Percentiles rank a stretch among this genome's conserved stretches.
These are phyloP conservation scores for Protonibea diacanthus DNA, from an alignment of 2,797 vertebrate species.

Conservation along the genomic window DNA sequence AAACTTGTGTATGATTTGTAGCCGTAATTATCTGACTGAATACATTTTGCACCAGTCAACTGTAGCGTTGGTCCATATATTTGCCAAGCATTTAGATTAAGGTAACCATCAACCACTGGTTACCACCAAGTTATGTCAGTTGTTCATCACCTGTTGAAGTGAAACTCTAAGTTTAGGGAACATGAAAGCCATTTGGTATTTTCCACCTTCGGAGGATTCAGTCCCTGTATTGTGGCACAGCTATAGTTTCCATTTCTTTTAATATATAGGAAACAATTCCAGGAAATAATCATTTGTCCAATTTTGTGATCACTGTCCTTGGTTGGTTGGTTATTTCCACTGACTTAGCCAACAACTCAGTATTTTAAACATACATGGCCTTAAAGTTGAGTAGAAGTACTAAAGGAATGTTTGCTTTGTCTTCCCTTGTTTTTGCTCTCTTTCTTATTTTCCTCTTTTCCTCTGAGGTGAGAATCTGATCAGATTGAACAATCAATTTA, in stretches of 20 bases:
- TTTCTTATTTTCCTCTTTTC: constrained; percentile 26
- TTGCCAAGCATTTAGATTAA: not conserved
- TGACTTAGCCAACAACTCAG: not conserved
- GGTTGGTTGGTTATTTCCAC: not conserved
- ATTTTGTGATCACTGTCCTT: constrained; percentile 5
- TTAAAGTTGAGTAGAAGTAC: constrained; percentile 16
- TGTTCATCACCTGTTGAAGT: not conserved
- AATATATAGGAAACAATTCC: not conserved
- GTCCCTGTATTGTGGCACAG: constrained; percentile 3
- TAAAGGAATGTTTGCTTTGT: constrained; percentile 17
- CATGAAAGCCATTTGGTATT: not conserved
- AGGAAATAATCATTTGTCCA: not conserved
- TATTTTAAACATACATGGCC: constrained; percentile 12
- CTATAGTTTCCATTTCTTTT: not conserved
- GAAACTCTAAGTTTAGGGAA: not conserved
- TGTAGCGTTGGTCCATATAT: not conserved
- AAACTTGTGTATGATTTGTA: not conserved
- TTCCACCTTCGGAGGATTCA: not conserved
- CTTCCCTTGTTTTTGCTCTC: constrained; percentile 2
- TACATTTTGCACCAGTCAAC: not conserved
- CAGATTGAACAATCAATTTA: constrained; percentile 57
- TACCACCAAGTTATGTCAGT: not conserved
- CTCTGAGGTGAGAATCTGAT: constrained; percentile 49
- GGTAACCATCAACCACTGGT: too few relatives aligned
- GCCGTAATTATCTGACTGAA: not conserved